A percentile compares a stretch with the other conserved stretches of the same genome.
These are phyloP conservation scores for Autographa gamma DNA, from an alignment of 2,888 invertebrate genomes.

Conservation along the genomic window DNA sequence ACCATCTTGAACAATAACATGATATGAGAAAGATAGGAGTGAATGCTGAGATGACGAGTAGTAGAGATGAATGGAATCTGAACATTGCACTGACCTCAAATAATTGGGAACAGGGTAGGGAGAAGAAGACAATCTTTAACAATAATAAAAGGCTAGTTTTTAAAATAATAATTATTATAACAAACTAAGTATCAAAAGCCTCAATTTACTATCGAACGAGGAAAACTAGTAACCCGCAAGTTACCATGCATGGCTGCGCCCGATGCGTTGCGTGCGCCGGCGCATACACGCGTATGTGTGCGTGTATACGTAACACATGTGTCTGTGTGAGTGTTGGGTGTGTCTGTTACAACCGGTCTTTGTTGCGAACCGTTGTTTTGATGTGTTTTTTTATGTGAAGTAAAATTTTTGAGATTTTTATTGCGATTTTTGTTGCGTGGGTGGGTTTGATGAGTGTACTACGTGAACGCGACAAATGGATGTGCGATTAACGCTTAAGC, in stretches of 20 bases:
- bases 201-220: slow-evolving; percentile 25
- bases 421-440: neutral
- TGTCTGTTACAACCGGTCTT: slow-evolving; percentile 46
- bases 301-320: neutral
- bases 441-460: neutral
- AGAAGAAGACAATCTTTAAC: too few species aligned
- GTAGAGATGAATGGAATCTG: too few species aligned
- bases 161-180: neutral
- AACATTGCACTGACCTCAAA: too few species aligned
- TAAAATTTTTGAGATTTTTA: neutral
- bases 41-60: too few species aligned
- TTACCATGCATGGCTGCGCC: slow-evolving; percentile 30
- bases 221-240: slow-evolving; percentile 42
- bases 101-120: too few species aligned
- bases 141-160: too few species aligned
- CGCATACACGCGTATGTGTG: slow-evolving; percentile 5
- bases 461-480: too few species aligned
- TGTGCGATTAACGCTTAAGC: too few species aligned
- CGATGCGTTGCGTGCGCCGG: slow-evolving; percentile 25
- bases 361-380: slow-evolving; percentile 13
- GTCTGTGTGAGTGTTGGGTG: slow-evolving; percentile 39
- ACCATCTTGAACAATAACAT: too few species aligned
- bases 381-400: neutral
- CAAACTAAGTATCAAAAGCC: neutral
- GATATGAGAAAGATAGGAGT: too few species aligned